Base-by-base conservation (phyloP, 1,140 invertebrate species). In the Leptinotarsa lineolata region DNA sequence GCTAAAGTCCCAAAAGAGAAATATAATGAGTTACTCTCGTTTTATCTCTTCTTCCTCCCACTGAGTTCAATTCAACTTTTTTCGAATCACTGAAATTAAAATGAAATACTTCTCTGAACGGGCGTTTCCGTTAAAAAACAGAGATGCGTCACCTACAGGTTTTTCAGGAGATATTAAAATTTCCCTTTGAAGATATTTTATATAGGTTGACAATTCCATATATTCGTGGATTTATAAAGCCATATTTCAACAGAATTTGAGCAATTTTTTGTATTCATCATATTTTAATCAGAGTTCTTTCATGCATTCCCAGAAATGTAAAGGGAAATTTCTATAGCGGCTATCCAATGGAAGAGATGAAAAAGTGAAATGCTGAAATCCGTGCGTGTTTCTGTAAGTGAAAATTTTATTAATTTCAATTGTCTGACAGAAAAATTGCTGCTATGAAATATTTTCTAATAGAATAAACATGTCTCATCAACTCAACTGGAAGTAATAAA, bases 191-290 rank as follows among this genome's bases (percentile, higher is more conserved):
- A 54, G 12, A 54, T 54, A 54, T 54, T 54, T 54, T 54, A 54
- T 54, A 18, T 54, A 54, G 48, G 48, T 54, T 54, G 48, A 54
- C 48, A 54, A 54, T 54, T 54, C 48, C 48, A 54, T 54, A 54
- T 54, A 54, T 54, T 54, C 48, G n/a, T 54, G 48, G 11, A 39
- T 39, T 39, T 13, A 16, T 15, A 13, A 5, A 54, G 48, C 48
- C 48, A 8, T 54, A 54, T 54, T 54, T 54, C 48, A 54, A 15
- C 3, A 5, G 48, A 3, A 54, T 18, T 54, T 54, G 48, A 54
- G n/a, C 48, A 13, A 13, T 16, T 54, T 12, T 54, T 54, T 54
- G 16, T 54, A 13, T n/a, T 54, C 48, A 2, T 15, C 48, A 54
- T 54, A 54, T 54, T 54, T 54, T 54, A 54, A 54, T 54, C 15